These are phyloP conservation scores for Hafferia zeledoni DNA, from an alignment of 2,797 vertebrate species.

Conservation along the genomic window DNA sequence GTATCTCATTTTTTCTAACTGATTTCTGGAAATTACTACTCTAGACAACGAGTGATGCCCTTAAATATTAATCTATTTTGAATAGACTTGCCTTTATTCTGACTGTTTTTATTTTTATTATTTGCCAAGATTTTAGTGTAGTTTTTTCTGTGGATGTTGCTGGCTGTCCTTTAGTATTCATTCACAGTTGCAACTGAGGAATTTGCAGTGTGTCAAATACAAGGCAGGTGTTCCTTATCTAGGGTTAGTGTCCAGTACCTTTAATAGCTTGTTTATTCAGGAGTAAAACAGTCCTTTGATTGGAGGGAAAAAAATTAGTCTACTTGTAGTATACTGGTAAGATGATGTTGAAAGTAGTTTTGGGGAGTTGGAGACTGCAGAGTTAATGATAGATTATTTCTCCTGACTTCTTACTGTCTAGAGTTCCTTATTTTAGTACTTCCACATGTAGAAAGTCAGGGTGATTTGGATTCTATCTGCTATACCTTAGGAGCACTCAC, in stretches of 20 bases:
- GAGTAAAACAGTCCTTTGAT: neutral
- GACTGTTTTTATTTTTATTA: neutral
- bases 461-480: neutral
- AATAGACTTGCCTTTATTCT: neutral
- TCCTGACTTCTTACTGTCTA: neutral
- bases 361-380: neutral
- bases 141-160: neutral
- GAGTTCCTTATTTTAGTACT: neutral
- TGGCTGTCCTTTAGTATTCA: neutral
- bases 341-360: neutral
- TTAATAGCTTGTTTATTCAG: neutral
- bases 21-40: neutral
- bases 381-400: neutral
- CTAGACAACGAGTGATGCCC: neutral
- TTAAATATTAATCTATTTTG: neutral
- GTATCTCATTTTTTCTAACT: neutral
- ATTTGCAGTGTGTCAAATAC: neutral
- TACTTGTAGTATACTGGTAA: neutral
- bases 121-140: neutral
- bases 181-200: neutral
- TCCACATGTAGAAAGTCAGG: neutral
- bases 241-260: neutral
- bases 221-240: neutral
- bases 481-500: neutral
- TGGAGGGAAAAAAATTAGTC: too few species aligned